These are phyloP conservation scores for Gymnocephalus cernua DNA, from an alignment of 2,113 vertebrate species.

Conservation along the genomic window DNA sequence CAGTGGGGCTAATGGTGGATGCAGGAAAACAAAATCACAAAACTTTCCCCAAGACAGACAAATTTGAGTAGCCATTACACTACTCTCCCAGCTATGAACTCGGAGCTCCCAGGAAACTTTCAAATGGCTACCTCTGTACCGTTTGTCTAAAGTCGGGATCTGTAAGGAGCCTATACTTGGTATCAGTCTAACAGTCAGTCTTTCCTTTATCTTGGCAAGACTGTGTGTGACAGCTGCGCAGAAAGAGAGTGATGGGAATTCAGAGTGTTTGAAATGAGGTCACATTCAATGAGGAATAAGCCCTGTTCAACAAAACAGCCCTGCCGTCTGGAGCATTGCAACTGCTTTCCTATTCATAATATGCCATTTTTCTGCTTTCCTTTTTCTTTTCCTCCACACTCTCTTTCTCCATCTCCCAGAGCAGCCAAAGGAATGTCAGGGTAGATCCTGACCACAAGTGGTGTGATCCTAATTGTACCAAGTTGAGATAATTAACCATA, in stretches of 20 bases:
- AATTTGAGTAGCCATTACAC: conserved; percentile 36
- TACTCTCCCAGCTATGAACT: conserved; percentile 18
- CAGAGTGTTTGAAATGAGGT: conserved; percentile 65
- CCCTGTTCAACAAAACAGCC: conserved; percentile 46
- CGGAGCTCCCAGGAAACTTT: conserved; percentile 40
- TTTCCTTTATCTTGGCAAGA: conserved; percentile 35
- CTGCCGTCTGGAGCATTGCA: conserved; percentile 33
- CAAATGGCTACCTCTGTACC: conserved; percentile 19
- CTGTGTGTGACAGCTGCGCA: conserved; percentile 51
- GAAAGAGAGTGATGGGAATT: conserved; percentile 55
- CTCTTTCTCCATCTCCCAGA: conserved; percentile 25
- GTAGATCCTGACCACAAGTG: conserved; percentile 38
- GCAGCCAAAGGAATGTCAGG: conserved; percentile 33
- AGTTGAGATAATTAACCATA: conserved; percentile 62
- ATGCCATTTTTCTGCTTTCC: conserved; percentile 46
- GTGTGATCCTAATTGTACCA: conserved; percentile 32
- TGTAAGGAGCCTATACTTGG: conserved; percentile 4
- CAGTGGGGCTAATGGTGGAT: conserved; percentile 46
- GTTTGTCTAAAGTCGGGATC: conserved; percentile 11
- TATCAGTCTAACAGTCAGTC: conserved; percentile 32
- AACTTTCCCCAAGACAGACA: conserved; percentile 34
- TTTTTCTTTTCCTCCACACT: not conserved
- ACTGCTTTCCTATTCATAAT: conserved; percentile 54
- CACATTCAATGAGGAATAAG: conserved; percentile 67
- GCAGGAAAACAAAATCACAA: conserved; percentile 57